Conservation (phyloP, 30 jellyfish, hydroid and myxozoan genomes). For the Sanderia malayensis region DNA sequence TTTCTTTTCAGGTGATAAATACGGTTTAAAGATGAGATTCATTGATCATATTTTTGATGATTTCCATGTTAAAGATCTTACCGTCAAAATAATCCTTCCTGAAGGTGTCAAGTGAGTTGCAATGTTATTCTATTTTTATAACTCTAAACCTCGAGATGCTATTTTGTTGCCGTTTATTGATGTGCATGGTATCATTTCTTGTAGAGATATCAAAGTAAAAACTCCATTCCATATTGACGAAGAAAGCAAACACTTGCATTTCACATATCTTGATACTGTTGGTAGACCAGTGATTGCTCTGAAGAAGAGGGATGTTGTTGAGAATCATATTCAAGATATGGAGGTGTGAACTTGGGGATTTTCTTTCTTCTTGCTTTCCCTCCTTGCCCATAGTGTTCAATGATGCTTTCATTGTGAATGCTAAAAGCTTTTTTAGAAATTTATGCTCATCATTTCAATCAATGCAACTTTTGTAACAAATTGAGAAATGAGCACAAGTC, state of each 20-base stretch:
- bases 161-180: not conserved
- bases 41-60: constrained; percentile 91
- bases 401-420: too few relatives aligned
- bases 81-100: constrained; percentile 83
- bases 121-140: not conserved
- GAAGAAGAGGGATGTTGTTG: constrained; percentile 82
- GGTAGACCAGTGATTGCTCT: constrained; percentile 86
- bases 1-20: constrained; percentile 53
- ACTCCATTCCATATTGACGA: constrained; percentile 55
- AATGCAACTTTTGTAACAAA: too few relatives aligned
- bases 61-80: constrained; percentile 67
- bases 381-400: too few relatives aligned
- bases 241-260: constrained; percentile 45
- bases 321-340: constrained; percentile 86
- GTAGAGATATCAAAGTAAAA: constrained; percentile 65
- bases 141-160: not conserved
- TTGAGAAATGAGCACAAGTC: too few relatives aligned
- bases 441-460: too few relatives aligned
- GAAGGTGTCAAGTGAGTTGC: constrained; percentile 85
- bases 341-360: constrained; percentile 75
- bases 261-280: constrained; percentile 78
- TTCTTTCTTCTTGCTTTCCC: too few relatives aligned
- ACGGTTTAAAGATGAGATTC: constrained; percentile 78
- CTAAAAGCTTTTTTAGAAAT: too few relatives aligned
- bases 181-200: not conserved